Base-by-base conservation (phyloP, 1,140 invertebrate species). In the Ooceraea biroi region DNA sequence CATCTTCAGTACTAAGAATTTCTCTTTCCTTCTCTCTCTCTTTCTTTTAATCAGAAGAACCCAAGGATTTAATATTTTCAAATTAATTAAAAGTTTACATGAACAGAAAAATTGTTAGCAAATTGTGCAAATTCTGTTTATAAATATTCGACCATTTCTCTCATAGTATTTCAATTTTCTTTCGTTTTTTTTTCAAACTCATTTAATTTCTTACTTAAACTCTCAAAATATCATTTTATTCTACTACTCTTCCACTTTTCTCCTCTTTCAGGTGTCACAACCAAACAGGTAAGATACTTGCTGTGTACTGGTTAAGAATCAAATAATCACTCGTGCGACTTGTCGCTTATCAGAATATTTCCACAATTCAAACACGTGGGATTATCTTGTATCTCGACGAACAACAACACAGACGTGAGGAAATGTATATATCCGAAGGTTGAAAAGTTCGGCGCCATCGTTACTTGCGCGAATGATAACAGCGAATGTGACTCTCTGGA, bases 381-480 rank as follows among this genome's bases (percentile, higher is more conserved):
- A 48, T 76, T 50, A 76, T 65, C 72, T 48, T 10, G 12, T n/a
- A 60, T 76, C n/a, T 48, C 0, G 11, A n/a, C 30, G 12, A 66
- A 11, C 2, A 41, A 8, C 4, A 30, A 57, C 7, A 27, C 83
- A 14, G n/a, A 3, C 17, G 7, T 50, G 22, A 27, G 52, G 30
- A 11, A 58, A 73, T n/a, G 12, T 11, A 65, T 25, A 17, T 10
- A 14, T 2, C 0, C 19, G n/a, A 36, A 44, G 36, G n/a, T n/a
- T 25, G 22, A 27, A 60, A 58, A 58, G 12, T 55, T n/a, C 69
- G n/a, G 11, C 25, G 27, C 30, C 44, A 27, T 50, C 11, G 11
- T 61, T 36, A 61, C 17, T 36, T 30, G 36, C 8, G 44, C n/a
- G n/a, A 36, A 19, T 50, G 73, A 76, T 76, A 76, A 50, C 73